Evolutionary conservation across 2,888 invertebrate genomes (phyloP), one percentile per base, ranked within the genome.

Genomic region (Cryptocheilus praepositus): DNA sequence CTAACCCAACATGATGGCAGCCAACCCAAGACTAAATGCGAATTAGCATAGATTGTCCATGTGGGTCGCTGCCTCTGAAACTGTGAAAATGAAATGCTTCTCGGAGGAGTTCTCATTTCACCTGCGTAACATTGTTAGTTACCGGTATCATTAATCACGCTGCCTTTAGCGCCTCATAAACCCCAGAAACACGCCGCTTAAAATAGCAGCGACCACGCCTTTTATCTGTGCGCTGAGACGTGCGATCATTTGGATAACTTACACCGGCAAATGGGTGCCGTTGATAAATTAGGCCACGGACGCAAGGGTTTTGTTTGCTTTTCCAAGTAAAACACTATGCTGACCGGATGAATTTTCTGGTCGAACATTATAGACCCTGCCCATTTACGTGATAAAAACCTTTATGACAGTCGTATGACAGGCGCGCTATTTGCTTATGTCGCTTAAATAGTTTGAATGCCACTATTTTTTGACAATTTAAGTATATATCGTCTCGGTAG

Each of bases 161-260:
- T 57, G 49, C 36, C 61, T 61, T 70, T 66, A 70, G 64, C 66
- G 64, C 66, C 71, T 67, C 62, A 67, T 67, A 69, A 75, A 67
- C 44, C 49, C 45, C 11, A 52, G 72, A 64, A 60, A 71, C 59
- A 44, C 49, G 46, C 58, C 59, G 51, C 60, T 70, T 62, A 44
- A 58, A 63, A 70, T 36, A 57, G 22, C 61, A 53, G 21, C 51
- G n/a, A 18, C 72, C 72, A 68, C 69, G 72, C 73, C 72, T 73
- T 60, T 66, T 63, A 60, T 25, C 60, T 52, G 54, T 59, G 36
- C 64, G 68, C 59, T 15, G 60, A 53, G 49, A 56, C 56, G 43
- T 36, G 19, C 44, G 61, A 58, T 66, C 62, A 62, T 62, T 70
- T 62, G 25, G 66, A 25, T 44, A 55, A 70, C 69, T 70, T 70